Percentiles rank a stretch among this genome's conserved stretches.
Conservation (phyloP, 92 coral and sea anemone species). For the Zoanthus gigantus region DNA sequence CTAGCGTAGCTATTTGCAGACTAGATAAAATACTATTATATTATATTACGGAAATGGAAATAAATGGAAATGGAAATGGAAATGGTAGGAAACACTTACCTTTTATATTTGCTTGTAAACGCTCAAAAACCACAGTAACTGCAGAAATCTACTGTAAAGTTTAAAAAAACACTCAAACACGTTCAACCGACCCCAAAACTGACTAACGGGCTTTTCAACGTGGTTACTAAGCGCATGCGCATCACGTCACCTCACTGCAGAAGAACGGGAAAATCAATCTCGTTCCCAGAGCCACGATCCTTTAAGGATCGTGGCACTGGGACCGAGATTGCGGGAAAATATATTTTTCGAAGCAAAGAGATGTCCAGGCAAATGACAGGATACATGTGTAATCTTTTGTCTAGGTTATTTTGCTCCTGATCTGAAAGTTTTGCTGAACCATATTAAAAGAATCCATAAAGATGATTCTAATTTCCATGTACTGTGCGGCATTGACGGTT, state of each 20-base stretch:
- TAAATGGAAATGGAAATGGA: too few species aligned
- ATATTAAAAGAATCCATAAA: constrained; percentile 56
- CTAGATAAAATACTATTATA: too few species aligned
- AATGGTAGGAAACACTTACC: constrained; percentile 7
- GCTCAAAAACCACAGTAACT: constrained; percentile 15
- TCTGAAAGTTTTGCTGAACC: constrained; percentile 53
- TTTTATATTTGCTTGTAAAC: constrained; percentile 8
- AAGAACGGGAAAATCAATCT: constrained; percentile 1
- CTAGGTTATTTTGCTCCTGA: constrained; percentile 50
- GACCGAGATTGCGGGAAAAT: constrained; percentile 8
- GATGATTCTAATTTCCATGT: constrained; percentile 70
- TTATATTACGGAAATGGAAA: too few species aligned
- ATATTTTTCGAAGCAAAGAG: not conserved
- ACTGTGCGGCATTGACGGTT: constrained; percentile 70
- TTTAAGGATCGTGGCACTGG: constrained; percentile 9
- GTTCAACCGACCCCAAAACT: constrained; percentile 5
- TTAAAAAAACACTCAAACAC: constrained; percentile 6
- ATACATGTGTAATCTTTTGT: constrained; percentile 61
- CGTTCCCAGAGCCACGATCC: constrained; percentile 15
- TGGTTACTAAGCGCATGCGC: constrained; percentile 15
- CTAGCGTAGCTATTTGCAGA: too few species aligned
- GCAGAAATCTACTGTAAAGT: constrained; percentile 8
- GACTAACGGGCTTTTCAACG: not conserved
- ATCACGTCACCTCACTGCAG: constrained; percentile 12
- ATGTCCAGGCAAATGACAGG: not conserved